These are phyloP conservation scores for Coptodon rendalli DNA, from an alignment of 2,113 vertebrate genomes.

Conservation along the genomic window DNA sequence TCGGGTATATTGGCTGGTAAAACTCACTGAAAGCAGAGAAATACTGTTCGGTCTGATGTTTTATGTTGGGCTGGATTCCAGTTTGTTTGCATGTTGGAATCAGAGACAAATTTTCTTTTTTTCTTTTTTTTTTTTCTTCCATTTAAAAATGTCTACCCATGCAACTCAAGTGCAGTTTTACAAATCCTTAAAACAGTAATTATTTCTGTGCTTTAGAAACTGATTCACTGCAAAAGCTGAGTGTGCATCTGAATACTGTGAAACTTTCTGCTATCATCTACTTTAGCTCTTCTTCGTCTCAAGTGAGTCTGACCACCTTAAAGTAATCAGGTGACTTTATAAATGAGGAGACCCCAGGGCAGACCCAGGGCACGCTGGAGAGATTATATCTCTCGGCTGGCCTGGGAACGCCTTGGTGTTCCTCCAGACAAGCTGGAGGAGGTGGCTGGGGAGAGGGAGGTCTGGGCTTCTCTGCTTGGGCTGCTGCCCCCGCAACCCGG, in stretches of 20 bases:
- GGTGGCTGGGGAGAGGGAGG: background rate
- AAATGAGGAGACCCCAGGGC: background rate
- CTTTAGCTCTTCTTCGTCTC: rapidly evolving
- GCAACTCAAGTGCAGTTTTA: background rate
- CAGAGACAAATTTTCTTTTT: background rate
- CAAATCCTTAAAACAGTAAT: background rate
- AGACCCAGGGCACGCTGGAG: background rate
- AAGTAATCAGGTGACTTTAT: background rate
- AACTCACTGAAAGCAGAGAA: background rate
- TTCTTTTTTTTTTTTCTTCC: rapidly evolving
- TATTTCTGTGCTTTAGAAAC: background rate
- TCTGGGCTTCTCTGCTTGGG: background rate
- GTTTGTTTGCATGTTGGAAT: background rate
- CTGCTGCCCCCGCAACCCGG: background rate
- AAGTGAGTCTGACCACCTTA: background rate
- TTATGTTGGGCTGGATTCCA: background rate
- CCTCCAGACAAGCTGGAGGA: background rate
- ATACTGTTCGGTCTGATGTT: rapidly evolving
- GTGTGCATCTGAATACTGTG: background rate
- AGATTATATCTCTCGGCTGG: background rate
- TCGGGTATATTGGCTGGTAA: background rate
- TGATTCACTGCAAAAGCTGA: background rate
- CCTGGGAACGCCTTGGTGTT: background rate
- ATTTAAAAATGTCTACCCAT: background rate
- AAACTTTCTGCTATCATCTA: background rate